Evolutionary conservation across 2,888 invertebrate species (phyloP).

Genomic region (Ischnus inquisitorius): DNA sequence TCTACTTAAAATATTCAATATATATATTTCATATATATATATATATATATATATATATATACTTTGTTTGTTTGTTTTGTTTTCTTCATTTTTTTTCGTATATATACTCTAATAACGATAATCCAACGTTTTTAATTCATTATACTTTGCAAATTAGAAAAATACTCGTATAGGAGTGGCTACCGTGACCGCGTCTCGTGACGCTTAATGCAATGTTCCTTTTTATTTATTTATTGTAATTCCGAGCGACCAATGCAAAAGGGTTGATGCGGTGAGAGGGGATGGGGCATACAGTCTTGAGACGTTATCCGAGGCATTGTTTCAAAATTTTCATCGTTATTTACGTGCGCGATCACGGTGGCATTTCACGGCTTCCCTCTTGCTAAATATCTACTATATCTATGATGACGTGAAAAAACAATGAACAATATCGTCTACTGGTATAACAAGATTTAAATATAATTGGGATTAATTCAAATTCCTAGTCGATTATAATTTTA

Average conservation of each 20-base stretch:
- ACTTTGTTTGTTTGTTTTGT: constrained; percentile 38
- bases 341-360: constrained; percentile 1
- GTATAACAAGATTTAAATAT: constrained; percentile 61
- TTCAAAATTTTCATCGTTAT: neutral
- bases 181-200: constrained; percentile 80
- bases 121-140: constrained; percentile 85
- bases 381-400: constrained; percentile 45
- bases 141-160: constrained; percentile 85
- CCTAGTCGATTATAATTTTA: constrained; percentile 43
- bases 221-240: constrained; percentile 54
- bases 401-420: constrained; percentile 62
- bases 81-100: constrained; percentile 46
- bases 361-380: constrained; percentile 21
- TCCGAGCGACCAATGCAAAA: constrained; percentile 60
- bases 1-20: constrained; percentile 84
- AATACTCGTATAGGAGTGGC: constrained; percentile 82
- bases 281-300: no score
- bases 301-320: neutral
- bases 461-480: constrained; percentile 61
- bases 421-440: constrained; percentile 61
- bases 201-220: constrained; percentile 55
- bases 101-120: constrained; percentile 84
- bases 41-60: no score
- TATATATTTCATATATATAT: constrained; percentile 78
- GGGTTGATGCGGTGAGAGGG: constrained; percentile 6